phyloP scores from a whole-genome alignment of 2,113 vertebrate species.

The Mesoclemmys tuberculata region DNA sequence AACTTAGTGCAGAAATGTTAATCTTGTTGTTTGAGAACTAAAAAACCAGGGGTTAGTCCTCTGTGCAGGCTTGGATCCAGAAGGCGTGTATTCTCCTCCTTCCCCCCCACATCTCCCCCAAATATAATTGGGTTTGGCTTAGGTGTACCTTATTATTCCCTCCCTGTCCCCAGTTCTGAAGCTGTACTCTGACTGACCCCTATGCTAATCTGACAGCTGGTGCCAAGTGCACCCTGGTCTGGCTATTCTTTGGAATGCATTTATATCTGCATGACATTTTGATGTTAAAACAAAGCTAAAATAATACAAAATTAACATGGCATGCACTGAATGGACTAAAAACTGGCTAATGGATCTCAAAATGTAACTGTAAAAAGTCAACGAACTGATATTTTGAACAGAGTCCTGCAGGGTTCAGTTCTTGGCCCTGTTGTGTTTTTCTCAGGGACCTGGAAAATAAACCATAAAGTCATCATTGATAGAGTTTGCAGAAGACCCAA shows the following conservation, averaged over 20 bases:
- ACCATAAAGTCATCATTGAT: background rate
- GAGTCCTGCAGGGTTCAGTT: background rate
- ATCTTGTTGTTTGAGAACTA: background rate
- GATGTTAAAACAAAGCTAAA: too few species aligned
- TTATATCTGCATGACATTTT: background rate
- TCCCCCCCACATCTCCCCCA: background rate
- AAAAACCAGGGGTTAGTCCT: background rate
- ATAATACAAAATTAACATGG: too few species aligned
- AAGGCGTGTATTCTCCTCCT: background rate
- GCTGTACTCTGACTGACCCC: background rate
- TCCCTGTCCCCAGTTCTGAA: background rate
- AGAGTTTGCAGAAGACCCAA: background rate
- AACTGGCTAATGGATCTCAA: too few species aligned
- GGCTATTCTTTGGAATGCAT: background rate
- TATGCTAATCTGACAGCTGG: background rate
- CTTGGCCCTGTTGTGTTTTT: background rate
- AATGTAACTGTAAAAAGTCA: too few species aligned
- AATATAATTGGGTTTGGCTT: background rate
- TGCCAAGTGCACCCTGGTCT: accelerated
- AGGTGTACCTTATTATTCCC: background rate
- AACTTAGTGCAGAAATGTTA: background rate
- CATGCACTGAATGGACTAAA: too few species aligned
- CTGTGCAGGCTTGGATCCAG: background rate
- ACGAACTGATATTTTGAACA: background rate
- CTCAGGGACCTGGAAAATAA: background rate